A percentile compares a stretch with the other conserved stretches of the same genome.
These are phyloP conservation scores for Icerya purchasi DNA, from an alignment of 2,888 invertebrate genomes.

Conservation along the genomic window DNA sequence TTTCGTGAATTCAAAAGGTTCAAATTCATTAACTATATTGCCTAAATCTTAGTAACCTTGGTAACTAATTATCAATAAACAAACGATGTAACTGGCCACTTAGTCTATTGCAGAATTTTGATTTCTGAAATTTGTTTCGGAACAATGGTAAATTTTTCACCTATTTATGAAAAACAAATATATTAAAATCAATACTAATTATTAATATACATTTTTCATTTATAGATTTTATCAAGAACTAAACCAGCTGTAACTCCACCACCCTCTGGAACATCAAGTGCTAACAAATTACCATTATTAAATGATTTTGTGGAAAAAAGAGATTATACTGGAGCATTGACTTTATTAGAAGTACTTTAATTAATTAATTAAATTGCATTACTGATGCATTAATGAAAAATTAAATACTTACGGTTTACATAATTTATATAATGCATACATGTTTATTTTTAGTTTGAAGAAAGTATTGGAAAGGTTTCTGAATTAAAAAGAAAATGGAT, in stretches of 20 bases:
- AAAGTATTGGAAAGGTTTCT: slow-evolving; percentile 21
- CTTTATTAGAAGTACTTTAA: slow-evolving; percentile 58
- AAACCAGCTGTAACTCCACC: slow-evolving; percentile 42
- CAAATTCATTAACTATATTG: too few relatives aligned
- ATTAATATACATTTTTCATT: too few relatives aligned
- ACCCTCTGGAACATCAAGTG: slow-evolving; percentile 29
- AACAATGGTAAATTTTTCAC: too few relatives aligned
- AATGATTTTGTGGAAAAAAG: slow-evolving; percentile 73
- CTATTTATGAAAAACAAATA: too few relatives aligned
- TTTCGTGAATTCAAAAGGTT: too few relatives aligned
- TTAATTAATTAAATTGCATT: slow-evolving; percentile 2
- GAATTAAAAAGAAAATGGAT: slow-evolving; percentile 55
- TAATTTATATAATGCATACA: slow-evolving; percentile 1
- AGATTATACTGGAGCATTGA: slow-evolving; percentile 87
- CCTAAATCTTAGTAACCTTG: too few relatives aligned
- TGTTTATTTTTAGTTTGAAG: slow-evolving; percentile 19
- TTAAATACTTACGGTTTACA: background rate
- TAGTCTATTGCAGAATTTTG: too few relatives aligned
- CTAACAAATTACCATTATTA: slow-evolving; percentile 25
- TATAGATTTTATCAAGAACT: slow-evolving; percentile 56
- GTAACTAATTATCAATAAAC: too few relatives aligned
- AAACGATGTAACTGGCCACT: too few relatives aligned
- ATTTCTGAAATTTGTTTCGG: too few relatives aligned
- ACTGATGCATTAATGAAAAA: background rate
- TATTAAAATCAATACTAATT: too few relatives aligned